Evolutionary conservation across 2,797 vertebrate species (phyloP).

Genomic region (Busarellus nigricollis): DNA sequence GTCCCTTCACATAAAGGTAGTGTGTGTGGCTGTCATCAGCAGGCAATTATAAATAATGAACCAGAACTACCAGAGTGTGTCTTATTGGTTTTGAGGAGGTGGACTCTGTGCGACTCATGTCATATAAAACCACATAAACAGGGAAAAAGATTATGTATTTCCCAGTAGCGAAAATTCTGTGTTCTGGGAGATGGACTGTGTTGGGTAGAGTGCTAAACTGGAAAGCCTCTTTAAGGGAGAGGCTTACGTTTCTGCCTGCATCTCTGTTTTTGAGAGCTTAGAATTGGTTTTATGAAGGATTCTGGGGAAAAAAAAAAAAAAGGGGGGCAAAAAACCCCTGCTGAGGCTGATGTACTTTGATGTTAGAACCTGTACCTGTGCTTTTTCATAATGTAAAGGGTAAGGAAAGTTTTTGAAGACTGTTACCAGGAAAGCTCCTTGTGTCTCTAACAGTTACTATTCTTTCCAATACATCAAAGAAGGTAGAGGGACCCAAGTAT

Average conservation of each 20-base stretch:
- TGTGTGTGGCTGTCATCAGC: not conserved
- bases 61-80: not conserved
- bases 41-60: not conserved
- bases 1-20: not conserved
- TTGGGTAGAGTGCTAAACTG: not conserved
- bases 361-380: not conserved
- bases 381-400: not conserved
- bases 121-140: slow-evolving; percentile 35
- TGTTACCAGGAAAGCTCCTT: not conserved
- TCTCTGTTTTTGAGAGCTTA: not conserved
- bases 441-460: not conserved
- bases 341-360: not conserved
- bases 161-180: not conserved
- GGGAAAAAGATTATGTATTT: not conserved
- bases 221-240: not conserved
- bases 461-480: not conserved
- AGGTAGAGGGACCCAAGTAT: not conserved
- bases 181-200: slow-evolving; percentile 9
- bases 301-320: not conserved
- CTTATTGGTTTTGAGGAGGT: not conserved
- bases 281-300: not conserved
- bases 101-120: not conserved
- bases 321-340: not conserved
- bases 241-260: not conserved
- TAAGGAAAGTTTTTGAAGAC: not conserved